phyloP scores from a whole-genome alignment of 1,140 invertebrate genomes.

The Saccostrea echinata region DNA sequence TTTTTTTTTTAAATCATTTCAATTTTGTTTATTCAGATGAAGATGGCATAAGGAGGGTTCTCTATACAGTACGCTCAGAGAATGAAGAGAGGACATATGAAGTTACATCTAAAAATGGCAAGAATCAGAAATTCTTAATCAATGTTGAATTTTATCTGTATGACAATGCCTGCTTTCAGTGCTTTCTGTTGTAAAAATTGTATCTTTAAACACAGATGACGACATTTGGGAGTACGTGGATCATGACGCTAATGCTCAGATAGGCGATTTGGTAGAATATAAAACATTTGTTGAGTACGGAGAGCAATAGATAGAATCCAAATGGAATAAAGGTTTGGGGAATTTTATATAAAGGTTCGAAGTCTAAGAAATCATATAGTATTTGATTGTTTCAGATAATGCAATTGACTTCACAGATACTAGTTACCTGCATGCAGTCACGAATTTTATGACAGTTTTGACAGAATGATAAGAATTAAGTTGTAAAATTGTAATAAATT shows the following conservation, averaged over 20 bases:
- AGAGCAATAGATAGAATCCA: background rate
- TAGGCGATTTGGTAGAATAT: conserved; percentile 1
- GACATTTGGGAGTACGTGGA: conserved; percentile 6
- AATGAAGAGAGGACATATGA: background rate
- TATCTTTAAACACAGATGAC: background rate
- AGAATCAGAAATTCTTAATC: background rate
- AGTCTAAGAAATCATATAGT: too few species aligned
- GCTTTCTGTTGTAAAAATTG: too few species aligned
- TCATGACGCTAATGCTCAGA: background rate
- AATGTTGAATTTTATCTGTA: background rate
- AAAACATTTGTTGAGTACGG: background rate
- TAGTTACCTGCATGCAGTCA: too few species aligned
- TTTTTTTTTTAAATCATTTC: background rate
- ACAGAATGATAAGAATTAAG: too few species aligned
- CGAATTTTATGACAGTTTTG: too few species aligned
- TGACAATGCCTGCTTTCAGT: background rate
- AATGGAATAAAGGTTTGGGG: conserved; percentile 25
- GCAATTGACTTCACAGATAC: too few species aligned
- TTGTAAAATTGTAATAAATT: too few species aligned
- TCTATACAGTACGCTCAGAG: background rate
- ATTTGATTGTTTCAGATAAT: too few species aligned
- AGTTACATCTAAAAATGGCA: background rate
- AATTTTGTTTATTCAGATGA: background rate
- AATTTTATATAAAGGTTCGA: too few species aligned
- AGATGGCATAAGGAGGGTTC: background rate